A percentile compares a stretch with the other conserved stretches of the same genome.
Conservation (phyloP, 2,888 invertebrate genomes). For the Hypolimnas misippus region DNA sequence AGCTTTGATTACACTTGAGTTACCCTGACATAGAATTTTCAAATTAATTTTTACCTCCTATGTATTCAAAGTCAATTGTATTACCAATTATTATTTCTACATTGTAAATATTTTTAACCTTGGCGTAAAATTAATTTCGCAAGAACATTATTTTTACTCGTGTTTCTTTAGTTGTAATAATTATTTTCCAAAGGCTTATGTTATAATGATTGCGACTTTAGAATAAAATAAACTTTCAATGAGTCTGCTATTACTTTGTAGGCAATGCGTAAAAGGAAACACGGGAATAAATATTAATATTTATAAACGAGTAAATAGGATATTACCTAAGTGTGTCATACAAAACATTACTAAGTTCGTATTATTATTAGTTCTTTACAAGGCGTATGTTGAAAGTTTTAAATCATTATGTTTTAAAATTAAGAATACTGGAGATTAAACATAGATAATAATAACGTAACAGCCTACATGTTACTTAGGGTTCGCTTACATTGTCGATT, state of each 20-base stretch:
- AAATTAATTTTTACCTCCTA: slow-evolving; percentile 47
- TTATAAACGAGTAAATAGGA: slow-evolving; percentile 14
- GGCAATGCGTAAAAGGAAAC: slow-evolving; percentile 6
- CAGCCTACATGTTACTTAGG: neutral
- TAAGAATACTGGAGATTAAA: neutral
- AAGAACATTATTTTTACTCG: neutral
- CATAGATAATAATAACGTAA: neutral
- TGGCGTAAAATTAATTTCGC: neutral
- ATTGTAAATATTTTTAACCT: neutral
- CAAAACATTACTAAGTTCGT: slow-evolving; percentile 16
- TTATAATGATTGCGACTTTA: neutral
- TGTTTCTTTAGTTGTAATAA: neutral
- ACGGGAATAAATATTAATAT: slow-evolving; percentile 15
- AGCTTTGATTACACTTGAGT: slow-evolving; percentile 30
- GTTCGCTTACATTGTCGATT: too few relatives aligned
- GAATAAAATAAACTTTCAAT: neutral
- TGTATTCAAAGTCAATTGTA: neutral
- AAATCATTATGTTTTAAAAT: slow-evolving; percentile 3
- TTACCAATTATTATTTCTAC: neutral
- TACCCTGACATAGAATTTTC: slow-evolving; percentile 63
- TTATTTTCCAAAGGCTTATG: neutral
- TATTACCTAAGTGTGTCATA: slow-evolving; percentile 18
- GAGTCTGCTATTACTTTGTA: too few relatives aligned
- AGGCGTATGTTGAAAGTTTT: slow-evolving; percentile 8
- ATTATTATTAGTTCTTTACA: slow-evolving; percentile 3